Conservation (phyloP, 2,113 vertebrate species). For the Osmerus eperlanus region DNA sequence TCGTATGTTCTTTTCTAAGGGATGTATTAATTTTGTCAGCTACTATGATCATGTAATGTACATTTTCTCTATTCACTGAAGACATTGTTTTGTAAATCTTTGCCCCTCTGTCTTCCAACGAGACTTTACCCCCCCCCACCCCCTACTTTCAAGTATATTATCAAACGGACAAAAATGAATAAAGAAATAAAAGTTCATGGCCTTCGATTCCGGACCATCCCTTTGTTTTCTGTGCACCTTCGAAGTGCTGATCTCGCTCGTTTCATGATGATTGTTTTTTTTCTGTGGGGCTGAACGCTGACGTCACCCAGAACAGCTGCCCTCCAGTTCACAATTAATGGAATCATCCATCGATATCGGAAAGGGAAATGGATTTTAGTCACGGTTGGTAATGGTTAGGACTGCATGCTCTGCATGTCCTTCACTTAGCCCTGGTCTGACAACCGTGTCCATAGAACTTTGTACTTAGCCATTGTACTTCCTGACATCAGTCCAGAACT, state of each 20-base stretch:
- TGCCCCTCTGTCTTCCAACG: constrained; percentile 58
- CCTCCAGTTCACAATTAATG: background rate
- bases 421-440: background rate
- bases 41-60: constrained; percentile 41
- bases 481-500: background rate
- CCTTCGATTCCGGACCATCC: constrained; percentile 34
- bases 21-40: constrained; percentile 33
- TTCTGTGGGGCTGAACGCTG: background rate
- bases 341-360: background rate
- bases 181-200: constrained; percentile 51
- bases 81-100: constrained; percentile 40
- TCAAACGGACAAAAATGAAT: constrained; percentile 46
- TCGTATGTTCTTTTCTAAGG: constrained; percentile 29
- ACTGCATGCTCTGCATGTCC: background rate
- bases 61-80: constrained; percentile 44
- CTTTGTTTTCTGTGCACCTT: constrained; percentile 18
- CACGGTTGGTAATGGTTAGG: background rate
- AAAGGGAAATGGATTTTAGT: constrained; percentile 12
- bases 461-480: background rate
- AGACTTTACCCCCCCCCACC: constrained; percentile 28
- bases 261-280: background rate
- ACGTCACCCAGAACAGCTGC: no score
- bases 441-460: background rate
- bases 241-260: no score
- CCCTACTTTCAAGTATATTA: constrained; percentile 54